Evolutionary conservation across 37 sponge, comb jelly and placozoan genomes (phyloP).

Genomic region (Ianthella basta): DNA sequence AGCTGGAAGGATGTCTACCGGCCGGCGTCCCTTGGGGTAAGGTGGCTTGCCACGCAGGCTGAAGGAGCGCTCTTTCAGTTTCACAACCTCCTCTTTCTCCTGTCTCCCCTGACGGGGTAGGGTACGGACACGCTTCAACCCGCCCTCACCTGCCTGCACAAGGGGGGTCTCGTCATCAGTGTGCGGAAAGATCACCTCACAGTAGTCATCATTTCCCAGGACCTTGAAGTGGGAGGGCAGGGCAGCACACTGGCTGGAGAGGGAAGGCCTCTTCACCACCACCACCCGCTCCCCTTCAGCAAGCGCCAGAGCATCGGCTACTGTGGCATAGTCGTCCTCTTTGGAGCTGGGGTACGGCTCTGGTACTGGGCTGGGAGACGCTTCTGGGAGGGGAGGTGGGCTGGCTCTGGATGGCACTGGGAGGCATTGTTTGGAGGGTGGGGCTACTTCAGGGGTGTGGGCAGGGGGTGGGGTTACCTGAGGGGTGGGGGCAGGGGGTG

Average conservation of each 20-base stretch:
- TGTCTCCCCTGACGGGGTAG: neutral
- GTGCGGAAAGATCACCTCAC: conserved; percentile 2
- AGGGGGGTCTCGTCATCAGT: neutral
- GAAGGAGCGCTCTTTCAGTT: conserved; percentile 2
- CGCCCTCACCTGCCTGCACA: neutral
- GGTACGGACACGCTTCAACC: neutral
- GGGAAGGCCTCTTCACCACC: neutral
- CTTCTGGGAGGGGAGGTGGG: no score
- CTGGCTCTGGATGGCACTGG: no score
- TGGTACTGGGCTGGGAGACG: neutral
- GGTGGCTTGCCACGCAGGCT: neutral
- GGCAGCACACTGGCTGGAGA: neutral
- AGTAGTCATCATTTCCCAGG: conserved; percentile 18
- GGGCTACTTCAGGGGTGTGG: no score
- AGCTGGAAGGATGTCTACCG: conserved; percentile 16
- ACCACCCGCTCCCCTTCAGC: conserved; percentile 22
- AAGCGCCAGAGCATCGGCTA: conserved; percentile 34
- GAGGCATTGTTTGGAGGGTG: no score
- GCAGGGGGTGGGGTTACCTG: no score
- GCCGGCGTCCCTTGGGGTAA: neutral
- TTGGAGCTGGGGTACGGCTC: no score
- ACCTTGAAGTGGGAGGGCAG: neutral
- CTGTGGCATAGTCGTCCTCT: conserved; percentile 35
- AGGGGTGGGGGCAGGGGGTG: neutral
- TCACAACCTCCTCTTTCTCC: conserved; percentile 13